phyloP scores from a whole-genome alignment of 2,888 invertebrate genomes.

The Hypercompe scribonia region DNA sequence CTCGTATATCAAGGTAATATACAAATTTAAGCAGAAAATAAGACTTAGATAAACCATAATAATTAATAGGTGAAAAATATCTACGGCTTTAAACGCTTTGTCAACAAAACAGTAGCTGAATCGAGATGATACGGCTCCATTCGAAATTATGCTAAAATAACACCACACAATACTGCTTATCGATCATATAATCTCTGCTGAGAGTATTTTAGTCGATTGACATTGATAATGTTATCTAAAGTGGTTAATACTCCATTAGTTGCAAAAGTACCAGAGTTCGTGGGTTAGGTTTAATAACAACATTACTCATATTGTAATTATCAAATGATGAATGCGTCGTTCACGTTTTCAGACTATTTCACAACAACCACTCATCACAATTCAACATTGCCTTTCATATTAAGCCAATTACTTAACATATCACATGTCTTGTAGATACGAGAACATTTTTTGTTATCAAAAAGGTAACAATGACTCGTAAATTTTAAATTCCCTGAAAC shows the following conservation, averaged over 20 bases:
- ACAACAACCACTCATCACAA: not conserved
- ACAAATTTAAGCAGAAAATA: no score
- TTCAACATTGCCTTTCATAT: not conserved
- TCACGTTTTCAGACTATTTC: not conserved
- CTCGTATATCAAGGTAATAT: no score
- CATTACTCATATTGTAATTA: conserved; percentile 6
- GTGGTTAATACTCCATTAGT: conserved; percentile 49
- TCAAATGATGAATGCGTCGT: conserved; percentile 7
- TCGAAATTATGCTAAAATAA: conserved; percentile 14
- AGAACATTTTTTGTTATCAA: not conserved
- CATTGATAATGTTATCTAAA: conserved; percentile 50
- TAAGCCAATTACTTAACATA: not conserved
- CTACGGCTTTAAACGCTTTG: conserved; percentile 1
- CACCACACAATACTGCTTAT: conserved; percentile 18
- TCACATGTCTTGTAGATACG: not conserved
- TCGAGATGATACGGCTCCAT: conserved; percentile 7
- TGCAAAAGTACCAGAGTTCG: conserved; percentile 12
- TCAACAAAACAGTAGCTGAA: not conserved
- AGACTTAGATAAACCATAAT: no score
- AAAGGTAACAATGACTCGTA: not conserved
- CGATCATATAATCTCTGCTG: conserved; percentile 31
- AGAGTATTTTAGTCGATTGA: conserved; percentile 38
- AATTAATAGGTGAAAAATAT: not conserved
- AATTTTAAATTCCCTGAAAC: no score
- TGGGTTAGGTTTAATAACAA: conserved; percentile 3